phyloP scores from a whole-genome alignment of 2,113 vertebrate genomes.

The Saccopteryx bilineata region DNA sequence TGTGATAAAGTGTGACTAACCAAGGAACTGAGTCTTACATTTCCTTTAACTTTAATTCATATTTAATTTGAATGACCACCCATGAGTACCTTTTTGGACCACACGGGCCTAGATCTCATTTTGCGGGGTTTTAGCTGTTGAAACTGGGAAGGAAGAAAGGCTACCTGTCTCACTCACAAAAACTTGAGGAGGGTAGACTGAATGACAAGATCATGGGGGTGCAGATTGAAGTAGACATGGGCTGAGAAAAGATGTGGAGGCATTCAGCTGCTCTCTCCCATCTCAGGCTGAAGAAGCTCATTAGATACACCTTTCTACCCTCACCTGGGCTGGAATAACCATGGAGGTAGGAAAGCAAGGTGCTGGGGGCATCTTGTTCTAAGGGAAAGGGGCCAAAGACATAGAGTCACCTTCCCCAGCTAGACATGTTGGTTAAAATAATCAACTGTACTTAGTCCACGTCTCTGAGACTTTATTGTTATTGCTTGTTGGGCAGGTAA shows the following conservation, averaged over 20 bases:
- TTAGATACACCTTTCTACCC: neutral
- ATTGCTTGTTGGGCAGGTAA: neutral
- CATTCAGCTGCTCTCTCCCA: neutral
- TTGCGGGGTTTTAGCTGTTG: neutral
- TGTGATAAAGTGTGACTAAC: neutral
- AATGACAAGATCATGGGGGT: neutral
- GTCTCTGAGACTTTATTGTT: conserved; percentile 13
- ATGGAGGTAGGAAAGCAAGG: neutral
- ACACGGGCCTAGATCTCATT: neutral
- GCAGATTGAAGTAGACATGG: neutral
- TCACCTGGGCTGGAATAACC: neutral
- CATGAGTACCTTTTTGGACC: neutral
- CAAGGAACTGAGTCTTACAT: neutral
- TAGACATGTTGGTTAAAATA: neutral
- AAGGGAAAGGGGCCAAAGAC: neutral
- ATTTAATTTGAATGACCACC: neutral
- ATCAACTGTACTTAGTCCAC: neutral
- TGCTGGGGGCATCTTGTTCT: neutral
- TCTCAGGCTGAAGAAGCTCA: neutral
- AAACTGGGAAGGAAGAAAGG: neutral
- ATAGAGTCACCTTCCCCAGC: neutral
- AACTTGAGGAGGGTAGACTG: neutral
- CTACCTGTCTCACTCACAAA: neutral
- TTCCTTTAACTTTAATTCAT: conserved; percentile 13
- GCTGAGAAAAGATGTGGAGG: neutral